Conservation (phyloP, 2,888 invertebrate genomes). For the Balanococcus diminutus region DNA sequence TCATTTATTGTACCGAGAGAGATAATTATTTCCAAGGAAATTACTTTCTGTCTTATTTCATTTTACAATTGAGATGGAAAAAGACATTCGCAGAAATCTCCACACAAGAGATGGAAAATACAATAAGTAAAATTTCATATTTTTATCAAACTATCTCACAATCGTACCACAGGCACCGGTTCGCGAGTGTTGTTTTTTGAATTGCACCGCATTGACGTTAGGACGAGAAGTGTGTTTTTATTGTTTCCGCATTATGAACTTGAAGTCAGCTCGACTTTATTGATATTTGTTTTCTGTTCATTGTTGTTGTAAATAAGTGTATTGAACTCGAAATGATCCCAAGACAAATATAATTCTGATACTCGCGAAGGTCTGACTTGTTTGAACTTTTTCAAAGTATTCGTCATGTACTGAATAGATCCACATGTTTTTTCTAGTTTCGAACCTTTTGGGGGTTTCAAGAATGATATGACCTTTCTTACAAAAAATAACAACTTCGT, state of each 20-base stretch:
- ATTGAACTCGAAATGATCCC: background rate
- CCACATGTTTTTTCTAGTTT: background rate
- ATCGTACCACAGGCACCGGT: background rate
- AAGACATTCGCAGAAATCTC: background rate
- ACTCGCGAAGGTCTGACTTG: background rate
- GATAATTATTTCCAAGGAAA: background rate
- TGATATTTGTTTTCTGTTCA: background rate
- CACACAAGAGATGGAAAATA: background rate
- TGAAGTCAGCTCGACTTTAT: background rate
- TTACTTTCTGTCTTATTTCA: background rate
- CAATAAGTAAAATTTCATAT: slow-evolving; percentile 8
- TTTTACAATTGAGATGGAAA: background rate
- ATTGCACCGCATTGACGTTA: background rate
- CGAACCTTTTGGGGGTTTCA: background rate
- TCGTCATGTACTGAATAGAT: background rate
- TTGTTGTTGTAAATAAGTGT: background rate
- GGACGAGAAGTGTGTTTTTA: background rate
- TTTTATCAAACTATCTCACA: background rate
- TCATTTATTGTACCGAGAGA: background rate
- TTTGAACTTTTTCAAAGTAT: background rate
- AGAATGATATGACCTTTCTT: too few species aligned
- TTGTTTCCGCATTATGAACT: slow-evolving; percentile 25
- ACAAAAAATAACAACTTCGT: too few species aligned
- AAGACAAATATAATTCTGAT: slow-evolving; percentile 14
- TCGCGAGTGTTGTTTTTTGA: background rate